phyloP scores from a whole-genome alignment of 2,113 vertebrate genomes.

The Indicator indicator region DNA sequence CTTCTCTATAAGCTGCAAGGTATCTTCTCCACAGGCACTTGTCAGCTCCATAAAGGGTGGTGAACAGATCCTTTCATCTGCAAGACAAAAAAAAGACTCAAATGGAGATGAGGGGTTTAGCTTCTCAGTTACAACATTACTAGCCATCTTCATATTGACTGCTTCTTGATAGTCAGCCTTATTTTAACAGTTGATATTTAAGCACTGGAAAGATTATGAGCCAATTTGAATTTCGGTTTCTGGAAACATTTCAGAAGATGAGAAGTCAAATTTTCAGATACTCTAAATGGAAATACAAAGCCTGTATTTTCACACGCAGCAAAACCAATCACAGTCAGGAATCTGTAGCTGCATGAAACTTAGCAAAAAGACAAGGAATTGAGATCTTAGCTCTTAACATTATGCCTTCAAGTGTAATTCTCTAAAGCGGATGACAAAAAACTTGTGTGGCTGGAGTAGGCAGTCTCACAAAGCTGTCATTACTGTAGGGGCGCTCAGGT shows the following conservation, averaged over 20 bases:
- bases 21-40: constrained; percentile 88
- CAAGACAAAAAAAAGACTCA: not conserved
- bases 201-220: not conserved
- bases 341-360: not conserved
- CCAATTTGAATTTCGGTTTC: not conserved
- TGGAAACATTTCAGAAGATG: not conserved
- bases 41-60: constrained; percentile 98
- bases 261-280: not conserved
- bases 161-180: not conserved
- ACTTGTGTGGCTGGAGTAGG: not conserved
- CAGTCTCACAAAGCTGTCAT: not conserved
- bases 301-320: not conserved
- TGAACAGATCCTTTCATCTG: constrained; percentile 96
- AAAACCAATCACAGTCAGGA: not conserved
- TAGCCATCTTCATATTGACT: not conserved
- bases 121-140: not conserved
- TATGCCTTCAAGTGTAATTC: not conserved
- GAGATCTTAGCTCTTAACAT: not conserved
- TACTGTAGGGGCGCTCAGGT: not conserved
- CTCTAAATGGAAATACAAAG: not conserved
- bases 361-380: not conserved
- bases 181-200: not conserved
- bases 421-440: not conserved
- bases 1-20: constrained; percentile 88
- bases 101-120: not conserved